phyloP scores from a whole-genome alignment of 2,113 vertebrate species.

The Dunckerocampus dactyliophorus region DNA sequence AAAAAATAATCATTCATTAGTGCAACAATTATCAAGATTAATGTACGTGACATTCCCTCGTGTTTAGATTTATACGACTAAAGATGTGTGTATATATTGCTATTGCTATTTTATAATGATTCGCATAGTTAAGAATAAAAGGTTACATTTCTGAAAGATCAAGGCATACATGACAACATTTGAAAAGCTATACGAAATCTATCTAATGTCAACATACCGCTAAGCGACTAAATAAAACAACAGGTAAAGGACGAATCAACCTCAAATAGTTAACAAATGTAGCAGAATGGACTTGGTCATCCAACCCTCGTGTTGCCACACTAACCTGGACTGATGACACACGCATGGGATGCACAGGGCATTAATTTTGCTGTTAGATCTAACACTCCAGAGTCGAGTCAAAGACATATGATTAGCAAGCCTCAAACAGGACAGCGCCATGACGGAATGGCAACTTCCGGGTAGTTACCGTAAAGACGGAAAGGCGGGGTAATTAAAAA shows the following conservation, averaged over 20 bases:
- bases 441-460: conserved; percentile 40
- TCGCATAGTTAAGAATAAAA: background rate
- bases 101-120: background rate
- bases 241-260: background rate
- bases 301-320: background rate
- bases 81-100: background rate
- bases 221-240: conserved; percentile 18
- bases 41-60: no score
- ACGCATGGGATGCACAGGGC: conserved; percentile 18
- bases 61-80: no score
- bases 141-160: no score
- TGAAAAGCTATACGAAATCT: no score
- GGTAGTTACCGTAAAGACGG: conserved; percentile 35
- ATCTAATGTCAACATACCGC: conserved; percentile 6
- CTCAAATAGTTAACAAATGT: rapidly evolving
- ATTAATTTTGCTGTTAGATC: conserved; percentile 27
- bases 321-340: conserved; percentile 54
- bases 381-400: conserved; percentile 42
- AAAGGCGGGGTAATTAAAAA: background rate
- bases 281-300: background rate
- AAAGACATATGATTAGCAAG: conserved; percentile 47
- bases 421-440: conserved; percentile 64
- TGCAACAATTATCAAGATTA: background rate
- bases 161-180: no score
- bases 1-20: background rate